Percentiles rank a stretch among this genome's conserved stretches.
phyloP scores from a whole-genome alignment of 2,797 vertebrate genomes.

The Sebastes ruberrimus region DNA sequence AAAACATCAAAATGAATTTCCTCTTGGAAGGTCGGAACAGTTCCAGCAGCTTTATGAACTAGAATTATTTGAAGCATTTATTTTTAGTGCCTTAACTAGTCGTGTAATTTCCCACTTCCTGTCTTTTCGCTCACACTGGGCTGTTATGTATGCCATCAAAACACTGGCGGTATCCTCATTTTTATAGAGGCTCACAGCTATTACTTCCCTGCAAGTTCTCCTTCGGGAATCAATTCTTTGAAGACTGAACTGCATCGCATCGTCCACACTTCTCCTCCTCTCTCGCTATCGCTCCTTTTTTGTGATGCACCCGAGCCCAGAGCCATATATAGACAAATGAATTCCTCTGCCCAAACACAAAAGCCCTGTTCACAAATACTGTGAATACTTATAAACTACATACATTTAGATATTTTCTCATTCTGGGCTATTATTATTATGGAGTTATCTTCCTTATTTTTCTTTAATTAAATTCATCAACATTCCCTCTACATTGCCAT shows the following conservation, averaged over 20 bases:
- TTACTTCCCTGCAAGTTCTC: constrained; percentile 33
- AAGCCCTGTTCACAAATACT: background rate
- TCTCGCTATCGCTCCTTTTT: background rate
- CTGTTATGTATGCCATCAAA: constrained; percentile 45
- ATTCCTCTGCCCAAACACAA: background rate
- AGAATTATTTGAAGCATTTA: background rate
- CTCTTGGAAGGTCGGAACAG: background rate
- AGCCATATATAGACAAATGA: constrained; percentile 1
- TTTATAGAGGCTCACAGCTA: constrained; percentile 42
- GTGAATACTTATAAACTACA: background rate
- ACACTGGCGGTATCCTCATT: constrained; percentile 29
- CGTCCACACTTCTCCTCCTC: background rate
- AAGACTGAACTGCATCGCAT: constrained; percentile 29
- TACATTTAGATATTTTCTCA: background rate
- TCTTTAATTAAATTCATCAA: constrained; percentile 3
- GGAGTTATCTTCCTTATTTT: background rate
- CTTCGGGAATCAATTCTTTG: constrained; percentile 47
- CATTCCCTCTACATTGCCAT: background rate
- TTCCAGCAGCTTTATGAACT: background rate
- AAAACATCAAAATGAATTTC: background rate
- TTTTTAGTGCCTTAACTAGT: background rate
- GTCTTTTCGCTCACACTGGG: background rate
- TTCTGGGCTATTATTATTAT: background rate
- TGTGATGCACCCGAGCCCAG: background rate
- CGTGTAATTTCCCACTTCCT: background rate